Evolutionary conservation across 2,113 vertebrate genomes (phyloP), one percentile per base, ranked within the genome.

Genomic region (Crotalus helleri): DNA sequence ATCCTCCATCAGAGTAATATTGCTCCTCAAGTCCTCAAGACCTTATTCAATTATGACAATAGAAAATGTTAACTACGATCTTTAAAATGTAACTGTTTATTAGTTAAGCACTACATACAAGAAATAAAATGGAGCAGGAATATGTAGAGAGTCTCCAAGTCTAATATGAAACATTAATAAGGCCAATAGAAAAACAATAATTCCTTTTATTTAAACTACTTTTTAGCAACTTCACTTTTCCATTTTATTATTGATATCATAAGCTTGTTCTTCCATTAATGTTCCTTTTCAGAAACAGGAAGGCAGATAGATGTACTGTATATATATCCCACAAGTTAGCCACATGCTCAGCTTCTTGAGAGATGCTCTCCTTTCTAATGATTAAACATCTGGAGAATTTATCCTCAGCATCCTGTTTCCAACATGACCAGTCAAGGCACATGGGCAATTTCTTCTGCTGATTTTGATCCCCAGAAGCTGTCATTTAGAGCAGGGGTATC

Each of bases 11-110:
- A 49, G 23, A 87, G n/a, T 74, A 44, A 69, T 0, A 0, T 74
- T 96, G 92, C 26, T 96, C 92, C 92, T 94, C 85, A 86, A 94
- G 88, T 81, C 96, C 95, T 91, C 95, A 96, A 88, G 46, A 94
- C 19, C 15, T 74, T 21, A 0, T 0, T 0, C 44, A 9, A 91
- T 61, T 61, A 89, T 81, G 95, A 92, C 86, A 94, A 94, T 92
- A 94, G 90, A 92, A 95, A 95, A 49, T 93, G 93, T 95, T 53
- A 93, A 94, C 87, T 93, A 39, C 0, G 93, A 92, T 94, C 88
- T 86, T 93, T 94, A 69, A 93, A 95, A 93, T 12, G 90, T 85
- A 87, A 93, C 91, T 92, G 92, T 93, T 95, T 96, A 92, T 92
- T 94, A 94, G 95, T 95, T 69, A 94, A 57, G 88, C 57, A 92